Base-by-base conservation (phyloP, 2,113 vertebrate genomes). In the Podarcis muralis region DNA sequence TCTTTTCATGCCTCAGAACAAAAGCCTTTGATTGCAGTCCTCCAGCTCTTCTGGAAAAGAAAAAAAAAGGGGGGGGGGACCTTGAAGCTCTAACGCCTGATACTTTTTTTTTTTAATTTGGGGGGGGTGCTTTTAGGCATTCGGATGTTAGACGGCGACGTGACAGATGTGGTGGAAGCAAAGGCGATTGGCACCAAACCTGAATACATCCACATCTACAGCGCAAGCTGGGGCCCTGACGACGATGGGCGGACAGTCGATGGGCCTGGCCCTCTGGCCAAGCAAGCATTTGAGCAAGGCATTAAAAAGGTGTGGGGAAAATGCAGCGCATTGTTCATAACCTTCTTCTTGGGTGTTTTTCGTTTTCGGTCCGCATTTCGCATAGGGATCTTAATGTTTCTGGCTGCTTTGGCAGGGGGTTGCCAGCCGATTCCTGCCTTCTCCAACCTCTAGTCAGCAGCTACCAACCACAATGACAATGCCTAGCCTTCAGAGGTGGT, bases 171-270 rank as follows among this genome's bases (percentile, higher is more conserved):
- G 74, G 98, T 99, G 48, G 98, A 99, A 95, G 98, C 98, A 25
- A 98, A 98, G 96, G 98, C 98, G 7, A 97, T 99, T 92, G 97
- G 98, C 90, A 97, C 98, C 93, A 96, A 97, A 91, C 98, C 98
- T 40, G 98, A 98, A 96, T 98, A 99, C 97, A 98, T 99, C 80
- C 98, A 99, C 96, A 98, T 99, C 94, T 99, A 99, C 96, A 99
- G 98, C 22, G 98, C 98, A 90, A 99, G 98, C 96, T 99, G 98
- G 98, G 98, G 98, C 16, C 98, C 98, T 0, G 98, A 98, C 82
- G 98, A 99, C n/a, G 98, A 99, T 25, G 98, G 98, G 77, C 98
- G 97, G 96, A 99, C 98, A 0, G 98, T 99, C 94, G 98, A 99
- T 6, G 98, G 98, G 66, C 98, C 98, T 0, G 98, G 98, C 88